These are phyloP conservation scores for Gymnorhina tibicen DNA, from an alignment of 2,113 vertebrate species.

Conservation along the genomic window DNA sequence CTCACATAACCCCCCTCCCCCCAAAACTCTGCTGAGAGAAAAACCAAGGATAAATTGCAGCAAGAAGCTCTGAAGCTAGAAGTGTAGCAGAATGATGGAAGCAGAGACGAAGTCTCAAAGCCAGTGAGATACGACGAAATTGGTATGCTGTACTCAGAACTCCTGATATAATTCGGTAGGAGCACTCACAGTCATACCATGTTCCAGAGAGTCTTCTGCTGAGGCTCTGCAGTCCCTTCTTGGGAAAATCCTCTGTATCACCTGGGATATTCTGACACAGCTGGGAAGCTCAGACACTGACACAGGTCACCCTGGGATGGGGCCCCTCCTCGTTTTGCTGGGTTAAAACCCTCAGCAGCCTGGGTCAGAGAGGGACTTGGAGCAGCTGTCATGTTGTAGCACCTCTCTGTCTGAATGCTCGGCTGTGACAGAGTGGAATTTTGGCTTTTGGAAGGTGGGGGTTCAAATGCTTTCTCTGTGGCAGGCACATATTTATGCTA, in stretches of 20 bases:
- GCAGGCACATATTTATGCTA: not conserved
- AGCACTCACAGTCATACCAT: not conserved
- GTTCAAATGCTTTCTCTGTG: not conserved
- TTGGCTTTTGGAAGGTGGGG: not conserved
- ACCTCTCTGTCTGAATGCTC: not conserved
- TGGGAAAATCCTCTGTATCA: not conserved
- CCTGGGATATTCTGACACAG: conserved; percentile 30
- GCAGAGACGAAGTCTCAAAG: not conserved
- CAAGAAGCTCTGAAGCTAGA: not conserved
- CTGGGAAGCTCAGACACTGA: conserved; percentile 44
- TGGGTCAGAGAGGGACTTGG: not conserved
- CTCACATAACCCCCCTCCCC: not conserved
- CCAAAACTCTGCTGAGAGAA: not conserved
- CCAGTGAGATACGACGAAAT: not conserved
- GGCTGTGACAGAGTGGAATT: not conserved
- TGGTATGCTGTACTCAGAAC: not conserved
- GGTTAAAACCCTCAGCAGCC: conserved; percentile 20
- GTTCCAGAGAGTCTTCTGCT: not conserved
- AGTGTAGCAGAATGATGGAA: not conserved
- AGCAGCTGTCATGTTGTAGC: not conserved
- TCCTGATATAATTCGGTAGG: not conserved
- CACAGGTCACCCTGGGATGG: not conserved
- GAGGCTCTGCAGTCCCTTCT: not conserved
- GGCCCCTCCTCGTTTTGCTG: conserved; percentile 22
- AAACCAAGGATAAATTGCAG: not conserved